Base-by-base conservation (phyloP, 2,888 invertebrate species). In the Agriopis aurantiaria region DNA sequence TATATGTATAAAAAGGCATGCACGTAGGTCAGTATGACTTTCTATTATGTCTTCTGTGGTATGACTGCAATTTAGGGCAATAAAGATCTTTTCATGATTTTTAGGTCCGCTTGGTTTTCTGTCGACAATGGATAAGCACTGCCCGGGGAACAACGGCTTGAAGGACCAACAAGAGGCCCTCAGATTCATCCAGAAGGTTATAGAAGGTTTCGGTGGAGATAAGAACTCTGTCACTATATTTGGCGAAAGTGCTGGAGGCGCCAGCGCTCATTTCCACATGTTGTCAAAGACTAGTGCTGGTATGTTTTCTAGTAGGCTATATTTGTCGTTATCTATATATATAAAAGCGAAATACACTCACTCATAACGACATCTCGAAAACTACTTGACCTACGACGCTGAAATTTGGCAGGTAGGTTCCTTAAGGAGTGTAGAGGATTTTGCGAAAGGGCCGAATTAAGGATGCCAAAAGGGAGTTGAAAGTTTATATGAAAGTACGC, bases 171-270 rank as follows among this genome's bases (percentile, higher is more conserved):
- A 83, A 78, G 95, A 95, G 69, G 95, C 96, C 0, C 87, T 96
- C 0, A 91, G 95, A 68, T 96, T 96, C 91, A 93, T 96, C 12
- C 95, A 95, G 71, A 93, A 95, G 68, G 95, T 95, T 70, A 96
- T 96, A 41, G 92, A 88, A 52, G 87, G 90, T 33, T 96, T 96
- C 71, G 96, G 96, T 0, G 96, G 96, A 0, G 95, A 96, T 85
- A 95, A 95, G 0, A 85, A 95, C 40, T 95, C 95, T 8, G 96
- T 96, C 0, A 96, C 96, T 0, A 90, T 96, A 63, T 96, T 96
- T 74, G 96, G 96, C 0, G 96, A 96, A 79, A 96, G 96, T 79
- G 96, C 96, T 0, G 96, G 96, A 5, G 96, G 96, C 0, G 96
- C 95, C 0, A 96, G 96, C 77, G 96, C 95, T 0, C 96, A 96